Percentiles rank a stretch among this genome's conserved stretches.
Evolutionary conservation across 1,140 invertebrate species (phyloP).

Genomic region (Tetramorium parvispinum): DNA sequence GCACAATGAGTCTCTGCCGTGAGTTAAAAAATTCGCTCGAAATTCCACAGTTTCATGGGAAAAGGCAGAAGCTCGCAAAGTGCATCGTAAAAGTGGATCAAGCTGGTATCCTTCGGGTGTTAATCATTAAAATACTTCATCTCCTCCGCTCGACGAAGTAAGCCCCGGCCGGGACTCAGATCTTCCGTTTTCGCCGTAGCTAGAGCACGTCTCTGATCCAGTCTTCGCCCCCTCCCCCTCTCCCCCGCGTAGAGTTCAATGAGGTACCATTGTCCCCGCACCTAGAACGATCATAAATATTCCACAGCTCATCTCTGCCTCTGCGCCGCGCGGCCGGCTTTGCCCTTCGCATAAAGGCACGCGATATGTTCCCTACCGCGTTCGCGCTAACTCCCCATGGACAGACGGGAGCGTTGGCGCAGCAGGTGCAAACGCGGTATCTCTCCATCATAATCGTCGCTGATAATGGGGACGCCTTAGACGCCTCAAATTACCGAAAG

Average conservation of each 20-base stretch:
- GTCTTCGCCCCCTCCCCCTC: too few species aligned
- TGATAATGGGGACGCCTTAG: constrained; percentile 72
- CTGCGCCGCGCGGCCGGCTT: constrained; percentile 26
- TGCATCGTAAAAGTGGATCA: constrained; percentile 45
- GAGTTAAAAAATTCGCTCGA: constrained; percentile 41
- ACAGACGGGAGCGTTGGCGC: constrained; percentile 45
- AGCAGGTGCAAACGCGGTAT: constrained; percentile 70
- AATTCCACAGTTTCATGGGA: constrained; percentile 3
- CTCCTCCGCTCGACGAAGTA: not conserved
- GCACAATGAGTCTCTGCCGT: not conserved
- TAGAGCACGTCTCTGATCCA: not conserved
- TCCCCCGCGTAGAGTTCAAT: constrained; percentile 62
- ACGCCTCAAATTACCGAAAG: constrained; percentile 73
- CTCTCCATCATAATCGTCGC: constrained; percentile 71
- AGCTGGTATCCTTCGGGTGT: constrained; percentile 18
- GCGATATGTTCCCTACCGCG: constrained; percentile 64
- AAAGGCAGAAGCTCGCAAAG: constrained; percentile 7
- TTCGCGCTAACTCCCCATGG: constrained; percentile 59
- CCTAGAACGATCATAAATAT: constrained; percentile 79
- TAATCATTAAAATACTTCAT: constrained; percentile 52
- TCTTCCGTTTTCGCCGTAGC: not conserved
- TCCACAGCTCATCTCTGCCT: constrained; percentile 73
- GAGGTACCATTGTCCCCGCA: constrained; percentile 70
- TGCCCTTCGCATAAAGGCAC: constrained; percentile 65
- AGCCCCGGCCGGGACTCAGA: constrained; percentile 5